Base-by-base conservation (phyloP, 2,888 invertebrate genomes). In the Nymphalis polychloros region DNA sequence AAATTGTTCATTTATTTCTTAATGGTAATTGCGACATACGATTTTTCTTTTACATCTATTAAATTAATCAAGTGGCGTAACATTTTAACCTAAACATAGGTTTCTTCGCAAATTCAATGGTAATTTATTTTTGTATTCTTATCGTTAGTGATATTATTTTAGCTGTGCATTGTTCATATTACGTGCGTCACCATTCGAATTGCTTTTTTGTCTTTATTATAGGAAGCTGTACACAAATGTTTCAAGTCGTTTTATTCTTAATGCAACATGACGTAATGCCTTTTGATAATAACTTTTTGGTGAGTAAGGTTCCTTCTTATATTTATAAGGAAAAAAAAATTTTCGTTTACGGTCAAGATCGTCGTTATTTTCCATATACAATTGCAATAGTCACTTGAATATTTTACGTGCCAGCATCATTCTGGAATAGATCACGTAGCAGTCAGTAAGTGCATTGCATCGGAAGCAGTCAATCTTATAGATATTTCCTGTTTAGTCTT, bases 391-490 rank as follows among this genome's bases (percentile, higher is more conserved):
- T 57, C 49, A 68, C 16, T 47, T 27, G 55, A 50, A 69, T 57
- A 61, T 68, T 60, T 60, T 55, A 60, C 68, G 61, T 64, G 61
- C 61, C 60, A 55, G 6, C 64, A 57, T 49, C 48, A 35, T 60
- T 55, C 64, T 46, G 64, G 49, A 50, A 31, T 64, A 23, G 19
- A 49, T 64, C 64, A 69, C 61, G 64, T 62, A 31, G 41, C 13
- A 4, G 41, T 13, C 13, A 41, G 63, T 60, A 46, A 63, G 57
- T 55, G 53, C 59, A 63, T 59, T 60, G 59, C 64, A 61, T 69
- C 61, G 68, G 68, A 69, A 69, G 68, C 59, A 69, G 68, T 64
- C 64, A 35, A 69, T 64, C 61, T 62, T 57, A 31, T 27, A 69
- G 64, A 41, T 46, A 64, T 69, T 69, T 69, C 68, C 68, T 69